phyloP scores from a whole-genome alignment of 2,888 invertebrate species.

The Atrina japonica region DNA sequence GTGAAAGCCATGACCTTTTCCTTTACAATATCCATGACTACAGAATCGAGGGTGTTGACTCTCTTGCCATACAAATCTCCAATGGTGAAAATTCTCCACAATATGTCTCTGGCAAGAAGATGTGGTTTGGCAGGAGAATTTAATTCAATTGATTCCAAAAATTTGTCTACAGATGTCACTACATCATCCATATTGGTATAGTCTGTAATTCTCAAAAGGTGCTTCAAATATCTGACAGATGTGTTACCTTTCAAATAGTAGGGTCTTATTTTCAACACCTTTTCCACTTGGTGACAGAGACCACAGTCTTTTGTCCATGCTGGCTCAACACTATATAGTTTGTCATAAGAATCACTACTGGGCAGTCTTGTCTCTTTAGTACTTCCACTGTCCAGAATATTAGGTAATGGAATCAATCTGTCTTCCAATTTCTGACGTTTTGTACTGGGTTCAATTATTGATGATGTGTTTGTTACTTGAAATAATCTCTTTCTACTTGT shows the following conservation, averaged over 20 bases:
- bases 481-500: too few species aligned
- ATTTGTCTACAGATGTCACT: too few species aligned
- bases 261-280: not conserved
- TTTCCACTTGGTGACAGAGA: not conserved
- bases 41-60: not conserved
- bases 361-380: too few species aligned
- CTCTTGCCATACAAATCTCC: constrained; percentile 14
- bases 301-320: not conserved
- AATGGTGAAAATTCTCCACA: constrained; percentile 18
- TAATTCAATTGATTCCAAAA: not conserved
- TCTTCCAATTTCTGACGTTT: too few species aligned
- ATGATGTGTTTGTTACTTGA: too few species aligned
- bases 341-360: too few species aligned
- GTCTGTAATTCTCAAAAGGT: not conserved
- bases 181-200: not conserved
- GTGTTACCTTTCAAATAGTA: not conserved
- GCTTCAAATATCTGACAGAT: not conserved
- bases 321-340: not conserved
- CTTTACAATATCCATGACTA: not conserved
- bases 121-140: constrained; percentile 12
- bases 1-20: not conserved
- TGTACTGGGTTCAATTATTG: too few species aligned
- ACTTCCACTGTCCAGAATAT: too few species aligned
- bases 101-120: constrained; percentile 5
- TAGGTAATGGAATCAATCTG: too few species aligned